Percentiles rank a stretch among this genome's conserved stretches.
Conservation (phyloP, 2,797 vertebrate genomes). For the Botia kubotai region DNA sequence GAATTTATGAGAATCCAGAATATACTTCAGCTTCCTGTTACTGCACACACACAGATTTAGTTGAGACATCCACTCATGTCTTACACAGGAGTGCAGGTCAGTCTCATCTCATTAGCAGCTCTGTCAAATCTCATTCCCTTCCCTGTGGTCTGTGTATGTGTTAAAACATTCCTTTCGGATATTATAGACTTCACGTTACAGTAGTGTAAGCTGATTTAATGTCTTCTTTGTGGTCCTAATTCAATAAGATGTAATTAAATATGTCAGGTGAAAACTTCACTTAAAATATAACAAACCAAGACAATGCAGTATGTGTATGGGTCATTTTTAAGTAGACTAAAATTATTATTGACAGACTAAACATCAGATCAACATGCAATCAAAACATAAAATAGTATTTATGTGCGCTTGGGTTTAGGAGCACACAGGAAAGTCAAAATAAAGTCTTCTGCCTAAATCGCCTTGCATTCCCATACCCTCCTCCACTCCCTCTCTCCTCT, state of each 20-base stretch:
- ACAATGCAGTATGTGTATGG: too few relatives aligned
- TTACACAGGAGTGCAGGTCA: constrained; percentile 18
- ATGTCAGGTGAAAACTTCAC: constrained; percentile 4
- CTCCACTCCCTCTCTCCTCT: background rate
- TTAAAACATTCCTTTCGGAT: constrained; percentile 29
- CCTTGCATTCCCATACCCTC: background rate
- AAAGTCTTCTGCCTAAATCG: constrained; percentile 2
- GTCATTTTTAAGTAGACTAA: too few relatives aligned
- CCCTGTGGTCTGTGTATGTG: constrained; percentile 37
- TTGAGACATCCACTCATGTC: constrained; percentile 32
- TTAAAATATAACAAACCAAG: too few relatives aligned
- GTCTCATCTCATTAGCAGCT: constrained; percentile 38
- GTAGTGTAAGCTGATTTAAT: background rate
- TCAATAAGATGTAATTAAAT: constrained; percentile 22
- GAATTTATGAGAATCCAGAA: constrained; percentile 32
- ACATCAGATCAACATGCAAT: too few relatives aligned
- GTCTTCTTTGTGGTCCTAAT: constrained; percentile 8
- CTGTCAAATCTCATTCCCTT: constrained; percentile 35
- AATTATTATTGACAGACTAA: too few relatives aligned
- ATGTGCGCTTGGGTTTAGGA: background rate
- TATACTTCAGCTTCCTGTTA: constrained; percentile 16
- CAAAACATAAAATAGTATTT: background rate
- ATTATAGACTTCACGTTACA: constrained; percentile 4
- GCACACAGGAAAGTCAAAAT: background rate
- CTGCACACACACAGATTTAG: constrained; percentile 20